Conservation (phyloP, 2,113 vertebrate genomes). For the Malurus cyaneus region DNA sequence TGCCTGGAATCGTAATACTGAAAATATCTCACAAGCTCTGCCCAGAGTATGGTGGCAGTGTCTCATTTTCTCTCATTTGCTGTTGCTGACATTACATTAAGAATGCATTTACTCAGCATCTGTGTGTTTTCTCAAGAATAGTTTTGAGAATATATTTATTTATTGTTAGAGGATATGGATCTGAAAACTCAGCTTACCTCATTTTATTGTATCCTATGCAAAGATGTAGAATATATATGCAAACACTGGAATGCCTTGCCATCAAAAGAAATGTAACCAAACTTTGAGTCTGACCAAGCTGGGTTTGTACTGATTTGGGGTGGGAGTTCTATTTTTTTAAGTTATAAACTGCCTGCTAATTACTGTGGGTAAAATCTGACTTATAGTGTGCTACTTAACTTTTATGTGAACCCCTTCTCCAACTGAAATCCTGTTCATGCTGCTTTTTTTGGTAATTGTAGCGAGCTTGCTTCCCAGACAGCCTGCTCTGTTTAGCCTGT, state of each 20-base stretch:
- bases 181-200: neutral
- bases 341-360: neutral
- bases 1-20: neutral
- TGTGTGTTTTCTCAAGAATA: neutral
- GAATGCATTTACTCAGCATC: neutral
- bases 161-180: neutral
- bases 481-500: neutral
- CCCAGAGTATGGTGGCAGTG: no score
- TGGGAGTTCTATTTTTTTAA: neutral
- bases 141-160: neutral
- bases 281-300: neutral
- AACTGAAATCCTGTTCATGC: neutral
- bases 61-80: neutral
- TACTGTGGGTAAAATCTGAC: neutral
- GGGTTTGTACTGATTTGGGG: neutral
- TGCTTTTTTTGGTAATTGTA: neutral
- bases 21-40: neutral
- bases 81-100: neutral
- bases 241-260: neutral
- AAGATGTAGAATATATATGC: neutral
- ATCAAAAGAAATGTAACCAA: neutral
- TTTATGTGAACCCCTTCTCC: conserved; percentile 57
- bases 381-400: conserved; percentile 11
- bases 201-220: neutral
- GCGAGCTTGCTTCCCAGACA: neutral